Conservation (phyloP, 2,113 vertebrate genomes). For the Lagopus leucura region DNA sequence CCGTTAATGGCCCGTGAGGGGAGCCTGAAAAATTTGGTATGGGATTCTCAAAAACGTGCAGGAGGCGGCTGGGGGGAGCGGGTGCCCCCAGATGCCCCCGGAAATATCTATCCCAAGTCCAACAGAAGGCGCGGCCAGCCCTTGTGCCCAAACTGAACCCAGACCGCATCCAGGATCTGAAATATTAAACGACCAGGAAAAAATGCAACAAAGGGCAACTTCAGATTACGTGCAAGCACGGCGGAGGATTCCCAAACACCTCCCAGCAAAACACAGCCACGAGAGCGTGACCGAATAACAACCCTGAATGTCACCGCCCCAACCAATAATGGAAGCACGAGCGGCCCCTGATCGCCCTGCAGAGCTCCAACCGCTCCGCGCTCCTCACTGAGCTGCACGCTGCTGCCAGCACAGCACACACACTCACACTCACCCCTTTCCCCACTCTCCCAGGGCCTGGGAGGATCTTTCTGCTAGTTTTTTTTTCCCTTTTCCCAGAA, state of each 20-base stretch:
- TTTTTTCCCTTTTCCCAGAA: conserved; percentile 49
- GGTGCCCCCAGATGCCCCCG: neutral
- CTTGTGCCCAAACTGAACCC: neutral
- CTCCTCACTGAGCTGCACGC: neutral
- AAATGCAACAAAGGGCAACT: conserved; percentile 58
- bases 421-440: neutral
- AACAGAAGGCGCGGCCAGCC: too few relatives aligned
- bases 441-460: conserved; percentile 2
- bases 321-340: conserved; percentile 61
- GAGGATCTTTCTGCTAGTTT: neutral
- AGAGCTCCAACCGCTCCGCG: neutral
- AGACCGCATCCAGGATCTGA: conserved; percentile 35
- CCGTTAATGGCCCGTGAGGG: conserved; percentile 81
- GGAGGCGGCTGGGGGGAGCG: neutral
- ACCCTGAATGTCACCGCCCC: conserved; percentile 53
- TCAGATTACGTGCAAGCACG: conserved; percentile 61
- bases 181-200: conserved; percentile 43
- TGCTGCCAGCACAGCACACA: neutral
- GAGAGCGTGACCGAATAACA: conserved; percentile 49
- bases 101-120: neutral
- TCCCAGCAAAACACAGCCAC: conserved; percentile 53
- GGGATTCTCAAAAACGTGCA: conserved; percentile 76
- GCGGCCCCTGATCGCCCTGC: conserved; percentile 49
- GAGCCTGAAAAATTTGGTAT: conserved; percentile 78
- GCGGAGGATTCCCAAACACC: conserved; percentile 51